These are phyloP conservation scores for Adelphocoris suturalis DNA, from an alignment of 2,888 invertebrate species.

Conservation along the genomic window DNA sequence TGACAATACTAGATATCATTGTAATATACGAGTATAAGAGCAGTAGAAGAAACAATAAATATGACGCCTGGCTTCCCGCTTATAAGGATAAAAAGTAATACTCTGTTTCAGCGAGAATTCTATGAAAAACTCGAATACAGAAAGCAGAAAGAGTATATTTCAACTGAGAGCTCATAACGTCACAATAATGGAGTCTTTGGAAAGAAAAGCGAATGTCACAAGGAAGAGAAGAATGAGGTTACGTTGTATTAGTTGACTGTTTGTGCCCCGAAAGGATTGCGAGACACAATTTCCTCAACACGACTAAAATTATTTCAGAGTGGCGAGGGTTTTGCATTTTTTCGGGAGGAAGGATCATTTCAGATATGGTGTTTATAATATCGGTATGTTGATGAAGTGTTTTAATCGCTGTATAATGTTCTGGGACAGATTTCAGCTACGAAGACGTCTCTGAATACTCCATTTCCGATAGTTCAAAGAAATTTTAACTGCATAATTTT, in stretches of 20 bases:
- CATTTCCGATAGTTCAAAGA: too few species aligned
- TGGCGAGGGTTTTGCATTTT: neutral
- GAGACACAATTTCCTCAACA: neutral
- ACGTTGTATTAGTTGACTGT: slow-evolving; percentile 21
- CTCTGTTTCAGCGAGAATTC: neutral
- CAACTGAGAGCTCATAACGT: slow-evolving; percentile 38
- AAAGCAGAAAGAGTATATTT: slow-evolving; percentile 1
- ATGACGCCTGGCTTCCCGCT: neutral
- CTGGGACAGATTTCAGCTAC: too few species aligned
- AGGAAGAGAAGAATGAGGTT: neutral
- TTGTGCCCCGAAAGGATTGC: neutral
- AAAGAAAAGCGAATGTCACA: slow-evolving; percentile 17
- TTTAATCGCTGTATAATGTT: too few species aligned
- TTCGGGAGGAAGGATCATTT: too few species aligned
- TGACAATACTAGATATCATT: neutral
- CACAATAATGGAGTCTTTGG: neutral
- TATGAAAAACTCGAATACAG: neutral
- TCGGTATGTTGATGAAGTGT: too few species aligned
- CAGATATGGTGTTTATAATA: too few species aligned
- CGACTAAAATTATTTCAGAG: slow-evolving; percentile 35
- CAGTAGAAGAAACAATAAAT: neutral
- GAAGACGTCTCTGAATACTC: too few species aligned
- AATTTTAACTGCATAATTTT: too few species aligned
- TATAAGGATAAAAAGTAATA: neutral
- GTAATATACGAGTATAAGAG: neutral